Conservation (phyloP, 2,888 invertebrate species). For the Pterobdella sp. region DNA sequence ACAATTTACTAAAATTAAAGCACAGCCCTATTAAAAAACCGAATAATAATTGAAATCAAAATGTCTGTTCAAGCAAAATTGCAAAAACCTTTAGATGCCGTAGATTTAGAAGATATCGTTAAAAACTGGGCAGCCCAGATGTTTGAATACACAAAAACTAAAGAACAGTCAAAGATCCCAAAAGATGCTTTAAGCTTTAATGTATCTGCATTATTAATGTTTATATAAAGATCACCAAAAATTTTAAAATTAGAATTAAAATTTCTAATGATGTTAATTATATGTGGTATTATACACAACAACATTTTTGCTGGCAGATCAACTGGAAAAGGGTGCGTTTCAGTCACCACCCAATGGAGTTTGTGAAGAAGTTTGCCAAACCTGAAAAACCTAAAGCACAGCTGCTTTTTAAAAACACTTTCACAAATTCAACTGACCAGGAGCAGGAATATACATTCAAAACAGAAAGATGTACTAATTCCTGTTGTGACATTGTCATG, state of each 20-base stretch:
- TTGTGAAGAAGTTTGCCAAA: slow-evolving; percentile 26
- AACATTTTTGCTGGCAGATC: no score
- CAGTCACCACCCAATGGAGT: slow-evolving; percentile 43
- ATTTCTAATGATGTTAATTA: no score
- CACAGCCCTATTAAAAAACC: background rate
- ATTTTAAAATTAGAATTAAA: background rate
- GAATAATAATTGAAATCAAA: background rate
- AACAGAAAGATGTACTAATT: slow-evolving; percentile 42
- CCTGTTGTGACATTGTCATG: slow-evolving; percentile 42
- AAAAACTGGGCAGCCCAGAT: slow-evolving; percentile 49
- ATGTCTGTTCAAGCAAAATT: slow-evolving; percentile 3
- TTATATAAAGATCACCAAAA: background rate
- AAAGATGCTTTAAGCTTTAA: slow-evolving; percentile 40
- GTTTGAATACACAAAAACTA: slow-evolving; percentile 47
- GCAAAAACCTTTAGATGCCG: slow-evolving; percentile 40
- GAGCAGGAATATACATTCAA: slow-evolving; percentile 41
- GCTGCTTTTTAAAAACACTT: slow-evolving; percentile 39
- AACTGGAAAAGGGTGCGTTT: slow-evolving; percentile 46
- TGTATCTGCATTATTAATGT: background rate
- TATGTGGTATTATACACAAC: no score
- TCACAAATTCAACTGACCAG: slow-evolving; percentile 39
- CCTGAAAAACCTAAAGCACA: slow-evolving; percentile 39
- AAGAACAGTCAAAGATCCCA: slow-evolving; percentile 40
- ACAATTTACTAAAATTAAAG: slow-evolving; percentile 8
- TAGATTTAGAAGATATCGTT: slow-evolving; percentile 48